A percentile compares a stretch with the other conserved stretches of the same genome.
Conservation (phyloP, 1,140 invertebrate species). For the Zaprionus nigranus region DNA sequence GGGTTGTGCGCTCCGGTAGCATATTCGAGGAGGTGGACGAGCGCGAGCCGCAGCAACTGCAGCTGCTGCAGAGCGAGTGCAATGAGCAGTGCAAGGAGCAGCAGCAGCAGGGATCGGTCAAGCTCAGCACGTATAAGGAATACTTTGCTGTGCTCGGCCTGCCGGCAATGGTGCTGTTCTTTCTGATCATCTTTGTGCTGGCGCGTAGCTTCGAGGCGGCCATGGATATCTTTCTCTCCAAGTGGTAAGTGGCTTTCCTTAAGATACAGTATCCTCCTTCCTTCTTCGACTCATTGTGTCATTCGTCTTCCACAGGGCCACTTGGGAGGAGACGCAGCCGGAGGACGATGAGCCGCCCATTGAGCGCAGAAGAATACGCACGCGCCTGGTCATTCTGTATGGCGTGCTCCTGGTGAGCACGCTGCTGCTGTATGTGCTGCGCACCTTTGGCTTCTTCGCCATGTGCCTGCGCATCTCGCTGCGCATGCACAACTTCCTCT, state of each 20-base stretch:
- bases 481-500: slow-evolving; percentile 93
- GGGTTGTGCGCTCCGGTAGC: slow-evolving; percentile 51
- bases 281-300: background rate
- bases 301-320: slow-evolving; percentile 52
- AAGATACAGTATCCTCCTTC: background rate
- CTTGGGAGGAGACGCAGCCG: slow-evolving; percentile 79
- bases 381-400: slow-evolving; percentile 60
- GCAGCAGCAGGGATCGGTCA: slow-evolving; percentile 84
- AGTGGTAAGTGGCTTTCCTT: slow-evolving; percentile 87
- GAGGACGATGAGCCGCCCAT: slow-evolving; percentile 54
- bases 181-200: slow-evolving; percentile 87
- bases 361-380: slow-evolving; percentile 54
- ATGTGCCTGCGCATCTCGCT: slow-evolving; percentile 92
- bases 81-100: slow-evolving; percentile 82
- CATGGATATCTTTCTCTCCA: slow-evolving; percentile 91
- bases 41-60: slow-evolving; percentile 32
- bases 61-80: slow-evolving; percentile 56
- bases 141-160: slow-evolving; percentile 90
- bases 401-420: slow-evolving; percentile 66
- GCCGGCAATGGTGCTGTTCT: slow-evolving; percentile 86
- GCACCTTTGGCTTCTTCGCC: slow-evolving; percentile 90
- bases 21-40: slow-evolving; percentile 60
- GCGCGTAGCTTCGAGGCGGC: slow-evolving; percentile 89
- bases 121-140: slow-evolving; percentile 86
- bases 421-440: slow-evolving; percentile 80